Base-by-base conservation (phyloP, 2,113 vertebrate species). In the Prinia subflava region DNA sequence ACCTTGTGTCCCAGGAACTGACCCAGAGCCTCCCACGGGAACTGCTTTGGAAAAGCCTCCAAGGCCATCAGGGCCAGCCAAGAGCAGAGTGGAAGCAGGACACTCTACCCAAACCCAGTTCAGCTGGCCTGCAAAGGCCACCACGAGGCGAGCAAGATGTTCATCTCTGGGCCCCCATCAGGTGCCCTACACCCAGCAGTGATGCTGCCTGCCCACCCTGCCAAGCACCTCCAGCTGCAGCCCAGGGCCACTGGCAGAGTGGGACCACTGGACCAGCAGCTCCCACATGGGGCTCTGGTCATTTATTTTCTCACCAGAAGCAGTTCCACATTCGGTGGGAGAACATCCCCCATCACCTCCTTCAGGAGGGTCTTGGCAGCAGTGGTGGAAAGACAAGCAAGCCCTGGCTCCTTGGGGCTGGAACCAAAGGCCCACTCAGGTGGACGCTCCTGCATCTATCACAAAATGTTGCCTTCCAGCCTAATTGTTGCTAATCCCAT, bases 311-410 rank as follows among this genome's bases (percentile, higher is more conserved):
- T 60, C 69, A 63, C 30, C 91, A 52, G 65, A 15, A 78, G 44
- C 39, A 60, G 46, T 3, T 3, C 64, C 64, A 64, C 0, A 0
- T 42, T 59, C 0, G 0, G 37, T 28, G 28, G 63, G 56, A 82
- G 20, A 92, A 75, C 0, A 0, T 39, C 13, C 50, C 42, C 30
- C 52, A n/a, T 3, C 64, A 15, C 13, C 25, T 80, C 31, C 67
- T 28, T n/a, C 63, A 46, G 44, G 33, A 71, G 20, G 42, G 52
- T 59, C 52, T 47, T 6, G 1, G 74, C 82, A 85, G 65, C 30
- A 3, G 65, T 39, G 25, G 11, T 8, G 7, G 35, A 56, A 81
- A 18, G 44, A 17, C 25, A 63, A 71, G 39, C 2, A 2, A 91
- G 35, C 67, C 37, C 4, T 55, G 39, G 23, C 39, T 57, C 52